Conservation (phyloP, 2,113 vertebrate genomes). For the Danionella cerebrum region DNA sequence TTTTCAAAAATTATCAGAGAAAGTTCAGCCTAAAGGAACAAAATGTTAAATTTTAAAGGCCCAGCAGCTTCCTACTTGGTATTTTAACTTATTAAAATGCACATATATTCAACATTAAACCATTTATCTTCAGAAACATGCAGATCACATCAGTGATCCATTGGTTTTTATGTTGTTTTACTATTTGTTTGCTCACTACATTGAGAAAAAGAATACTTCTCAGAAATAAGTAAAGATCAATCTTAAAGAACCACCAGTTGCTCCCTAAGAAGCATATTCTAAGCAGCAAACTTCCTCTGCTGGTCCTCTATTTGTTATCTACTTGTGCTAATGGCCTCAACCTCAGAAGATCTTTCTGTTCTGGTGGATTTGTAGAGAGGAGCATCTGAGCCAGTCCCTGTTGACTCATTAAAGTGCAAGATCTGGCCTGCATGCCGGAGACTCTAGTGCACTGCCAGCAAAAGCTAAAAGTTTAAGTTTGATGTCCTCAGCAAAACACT, state of each 20-base stretch:
- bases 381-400: slow-evolving; percentile 47
- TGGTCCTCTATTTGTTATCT: slow-evolving; percentile 45
- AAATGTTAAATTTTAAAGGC: no score
- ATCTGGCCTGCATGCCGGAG: slow-evolving; percentile 36
- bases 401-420: slow-evolving; percentile 56
- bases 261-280: neutral
- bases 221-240: neutral
- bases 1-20: no score
- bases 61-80: no score
- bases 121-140: no score
- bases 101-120: no score
- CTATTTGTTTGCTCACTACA: neutral
- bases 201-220: neutral
- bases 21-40: no score
- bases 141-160: no score
- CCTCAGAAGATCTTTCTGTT: slow-evolving; percentile 43
- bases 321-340: slow-evolving; percentile 44
- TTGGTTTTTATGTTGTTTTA: neutral
- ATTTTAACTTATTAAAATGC: no score
- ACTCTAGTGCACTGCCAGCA: slow-evolving; percentile 42
- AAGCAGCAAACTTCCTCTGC: neutral
- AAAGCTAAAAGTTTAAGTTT: slow-evolving; percentile 37
- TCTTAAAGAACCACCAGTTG: neutral
- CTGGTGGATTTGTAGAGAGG: slow-evolving; percentile 46
- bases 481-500: slow-evolving; percentile 40